Base-by-base conservation (phyloP, 2,888 invertebrate species). In the Saturnia pavonia region DNA sequence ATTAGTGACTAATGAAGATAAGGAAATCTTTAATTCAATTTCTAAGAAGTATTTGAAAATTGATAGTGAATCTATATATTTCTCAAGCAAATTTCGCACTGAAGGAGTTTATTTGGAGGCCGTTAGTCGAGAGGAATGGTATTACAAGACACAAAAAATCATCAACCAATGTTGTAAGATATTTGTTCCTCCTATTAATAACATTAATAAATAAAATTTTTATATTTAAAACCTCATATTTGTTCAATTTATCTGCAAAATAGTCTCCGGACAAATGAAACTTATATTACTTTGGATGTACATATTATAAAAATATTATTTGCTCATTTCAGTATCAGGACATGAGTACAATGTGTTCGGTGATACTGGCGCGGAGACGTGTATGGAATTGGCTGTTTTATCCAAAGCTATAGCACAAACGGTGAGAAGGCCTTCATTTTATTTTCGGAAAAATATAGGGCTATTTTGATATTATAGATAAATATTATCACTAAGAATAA, bases 1-100 rank as follows among this genome's bases (percentile, higher is more conserved):
- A 77, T 90, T 98, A 34, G 95, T 96, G 1, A 95, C 94, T 27
- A 92, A 94, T 8, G 95, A 96, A 40, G 96, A 97, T 74, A 95
- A 95, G 72, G 86, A 89, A n/a, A 94, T 94, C 80, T 97, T 96
- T 81, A 95, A 95, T 77, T 86, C 91, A 16, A 95, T 97, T 72
- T 85, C 96, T 0, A 92, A 94, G 75, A 95, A 94, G 25, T 79
- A 88, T 76, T 79, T 94, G 12, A 89, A 88, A 70, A 74, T 80
- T 0, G 79, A 83, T n/a, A 82, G 72, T n/a, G 86, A 88, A 11
- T 75, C 80, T 1, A 77, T 85, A 72, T 87, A 86, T 73, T 90
- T 87, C 54, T 79, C 82, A 12, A 82, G 87, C 8, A 89, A 86
- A 74, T 70, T 89, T 25, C 86, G 84, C 16, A 82, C 81, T 1